Percentiles rank a stretch among this genome's conserved stretches.
Conservation (phyloP, 2,888 invertebrate species). For the Eustalomyia histrio region DNA sequence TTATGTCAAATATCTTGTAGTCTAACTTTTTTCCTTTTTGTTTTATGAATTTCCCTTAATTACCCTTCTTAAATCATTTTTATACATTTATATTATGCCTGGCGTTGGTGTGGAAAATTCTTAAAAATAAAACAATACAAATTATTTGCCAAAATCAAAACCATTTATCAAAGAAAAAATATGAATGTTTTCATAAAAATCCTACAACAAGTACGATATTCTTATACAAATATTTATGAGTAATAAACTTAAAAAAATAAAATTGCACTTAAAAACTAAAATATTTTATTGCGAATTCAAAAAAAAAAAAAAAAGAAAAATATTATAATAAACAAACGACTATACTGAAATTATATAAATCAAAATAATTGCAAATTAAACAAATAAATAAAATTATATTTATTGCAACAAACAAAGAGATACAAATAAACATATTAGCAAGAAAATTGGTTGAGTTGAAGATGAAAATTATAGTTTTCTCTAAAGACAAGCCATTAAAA, state of each 20-base stretch:
- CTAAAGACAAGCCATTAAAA: slow-evolving; percentile 56
- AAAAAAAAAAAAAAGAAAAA: slow-evolving; percentile 6
- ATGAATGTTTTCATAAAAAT: slow-evolving; percentile 34
- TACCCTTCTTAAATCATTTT: slow-evolving; percentile 60
- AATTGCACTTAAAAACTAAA: slow-evolving; percentile 51
- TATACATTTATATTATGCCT: slow-evolving; percentile 40
- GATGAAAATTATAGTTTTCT: slow-evolving; percentile 53
- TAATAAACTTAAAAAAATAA: slow-evolving; percentile 55
- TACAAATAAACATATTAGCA: slow-evolving; percentile 16
- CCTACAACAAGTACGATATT: slow-evolving; percentile 10
- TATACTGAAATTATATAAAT: slow-evolving; percentile 47
- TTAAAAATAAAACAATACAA: slow-evolving; percentile 39
- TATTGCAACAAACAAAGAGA: slow-evolving; percentile 42
- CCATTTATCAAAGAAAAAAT: slow-evolving; percentile 58
- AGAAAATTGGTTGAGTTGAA: background rate
- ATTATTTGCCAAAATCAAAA: slow-evolving; percentile 58
- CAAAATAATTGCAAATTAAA: slow-evolving; percentile 65
- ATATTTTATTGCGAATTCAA: slow-evolving; percentile 6
- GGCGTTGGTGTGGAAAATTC: slow-evolving; percentile 65
- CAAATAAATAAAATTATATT: slow-evolving; percentile 63
- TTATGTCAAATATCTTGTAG: too few relatives aligned
- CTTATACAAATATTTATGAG: background rate
- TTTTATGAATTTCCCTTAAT: background rate
- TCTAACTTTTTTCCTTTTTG: too few relatives aligned
- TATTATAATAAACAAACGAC: too few relatives aligned